phyloP scores from a whole-genome alignment of 2,797 vertebrate genomes.

The Cynopterus sphinx region DNA sequence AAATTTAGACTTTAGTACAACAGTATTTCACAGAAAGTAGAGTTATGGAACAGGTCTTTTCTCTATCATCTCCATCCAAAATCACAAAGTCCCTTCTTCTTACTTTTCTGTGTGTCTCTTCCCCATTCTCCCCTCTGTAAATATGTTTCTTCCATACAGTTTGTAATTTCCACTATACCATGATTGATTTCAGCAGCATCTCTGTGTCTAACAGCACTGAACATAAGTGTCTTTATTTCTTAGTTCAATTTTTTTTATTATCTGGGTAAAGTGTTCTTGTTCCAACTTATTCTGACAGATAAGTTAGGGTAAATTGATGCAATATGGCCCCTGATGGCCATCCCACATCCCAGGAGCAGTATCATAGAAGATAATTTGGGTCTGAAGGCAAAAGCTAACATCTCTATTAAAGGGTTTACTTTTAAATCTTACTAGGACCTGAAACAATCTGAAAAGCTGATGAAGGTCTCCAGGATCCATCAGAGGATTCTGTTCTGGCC shows the following conservation, averaged over 20 bases:
- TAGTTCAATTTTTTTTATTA: neutral
- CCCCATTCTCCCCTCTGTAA: neutral
- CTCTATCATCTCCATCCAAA: neutral
- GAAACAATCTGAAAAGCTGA: neutral
- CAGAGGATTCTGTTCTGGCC: neutral
- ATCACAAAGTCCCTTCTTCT: neutral
- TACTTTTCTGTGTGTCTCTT: neutral
- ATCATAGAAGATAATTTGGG: neutral
- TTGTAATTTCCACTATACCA: neutral
- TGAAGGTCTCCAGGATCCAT: neutral
- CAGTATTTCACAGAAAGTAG: neutral
- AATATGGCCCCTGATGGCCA: neutral
- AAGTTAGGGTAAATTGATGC: neutral
- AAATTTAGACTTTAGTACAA: neutral
- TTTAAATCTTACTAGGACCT: neutral
- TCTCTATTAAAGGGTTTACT: neutral
- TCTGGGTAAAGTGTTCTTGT: neutral
- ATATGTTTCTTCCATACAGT: neutral
- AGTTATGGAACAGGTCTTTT: neutral
- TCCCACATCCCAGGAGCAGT: accelerated
- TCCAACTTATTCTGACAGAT: neutral
- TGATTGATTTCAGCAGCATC: neutral
- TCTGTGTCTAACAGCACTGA: neutral
- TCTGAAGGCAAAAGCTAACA: neutral
- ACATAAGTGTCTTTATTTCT: neutral